Evolutionary conservation across 1,140 invertebrate genomes (phyloP).

Genomic region (Pararge aegeria): DNA sequence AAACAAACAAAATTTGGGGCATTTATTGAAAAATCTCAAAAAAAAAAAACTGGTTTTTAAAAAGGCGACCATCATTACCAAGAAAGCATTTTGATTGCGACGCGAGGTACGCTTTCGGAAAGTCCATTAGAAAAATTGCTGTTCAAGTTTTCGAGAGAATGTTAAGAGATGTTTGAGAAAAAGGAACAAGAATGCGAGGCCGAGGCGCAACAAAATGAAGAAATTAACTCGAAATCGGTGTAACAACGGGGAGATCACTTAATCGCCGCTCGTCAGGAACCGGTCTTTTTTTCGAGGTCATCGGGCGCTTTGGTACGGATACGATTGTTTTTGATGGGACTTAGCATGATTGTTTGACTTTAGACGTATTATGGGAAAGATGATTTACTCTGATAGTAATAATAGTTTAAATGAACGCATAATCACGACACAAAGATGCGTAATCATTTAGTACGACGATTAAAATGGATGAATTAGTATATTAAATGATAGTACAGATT

Average conservation of each 20-base stretch:
- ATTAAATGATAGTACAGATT: too few species aligned
- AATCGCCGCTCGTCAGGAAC: slow-evolving; percentile 56
- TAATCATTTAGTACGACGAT: too few species aligned
- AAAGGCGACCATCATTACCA: slow-evolving; percentile 36
- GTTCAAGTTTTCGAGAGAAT: slow-evolving; percentile 48
- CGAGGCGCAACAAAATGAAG: slow-evolving; percentile 67
- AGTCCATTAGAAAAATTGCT: slow-evolving; percentile 65
- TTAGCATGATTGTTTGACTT: slow-evolving; percentile 32
- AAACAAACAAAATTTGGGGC: slow-evolving; percentile 20
- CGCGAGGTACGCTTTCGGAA: slow-evolving; percentile 35
- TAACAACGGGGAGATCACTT: slow-evolving; percentile 70
- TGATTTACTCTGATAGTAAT: too few species aligned
- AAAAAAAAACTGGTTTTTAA: slow-evolving; percentile 23
- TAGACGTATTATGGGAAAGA: slow-evolving; percentile 3
- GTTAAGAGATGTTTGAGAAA: slow-evolving; percentile 38
- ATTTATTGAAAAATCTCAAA: slow-evolving; percentile 15
- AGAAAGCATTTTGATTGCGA: slow-evolving; percentile 37
- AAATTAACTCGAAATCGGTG: slow-evolving; percentile 74
- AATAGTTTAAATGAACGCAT: too few species aligned
- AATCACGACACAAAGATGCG: too few species aligned
- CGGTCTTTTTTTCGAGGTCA: slow-evolving; percentile 52
- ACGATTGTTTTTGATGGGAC: slow-evolving; percentile 38
- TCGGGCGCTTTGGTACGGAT: slow-evolving; percentile 35
- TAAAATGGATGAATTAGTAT: too few species aligned
- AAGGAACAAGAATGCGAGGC: slow-evolving; percentile 45